Evolutionary conservation across 2,888 invertebrate species (phyloP), one percentile per base, ranked within the genome.

Genomic region (Himalopsyche anomala): DNA sequence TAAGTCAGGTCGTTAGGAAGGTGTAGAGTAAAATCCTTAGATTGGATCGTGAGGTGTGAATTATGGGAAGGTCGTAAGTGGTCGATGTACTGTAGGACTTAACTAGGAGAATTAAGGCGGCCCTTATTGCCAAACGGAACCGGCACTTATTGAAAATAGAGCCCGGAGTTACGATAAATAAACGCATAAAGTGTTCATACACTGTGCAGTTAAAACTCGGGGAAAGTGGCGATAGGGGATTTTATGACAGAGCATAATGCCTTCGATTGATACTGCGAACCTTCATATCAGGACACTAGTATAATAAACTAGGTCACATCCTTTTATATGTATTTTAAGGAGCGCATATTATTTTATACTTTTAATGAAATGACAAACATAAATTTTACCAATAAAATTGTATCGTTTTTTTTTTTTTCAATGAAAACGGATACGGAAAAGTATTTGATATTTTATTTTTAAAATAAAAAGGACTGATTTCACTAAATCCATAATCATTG

Each of bases 31-130:
- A 85, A 28, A 83, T 85, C 84, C 84, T 80, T 54, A 84, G 88
- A 86, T 87, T 69, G 86, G 84, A 86, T 86, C 84, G 56, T 80
- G 81, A 83, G 81, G 87, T 86, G 86, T 88, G 84, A 88, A 84
- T 84, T 88, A 87, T 84, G 51, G 84, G 85, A 38, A 40, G 42
- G 86, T 74, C 84, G 85, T 85, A 82, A 84, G 85, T 62, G 28
- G 42, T 28, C 84, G 74, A 54, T 74, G 38, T 51, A 69, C 83
- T 28, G 69, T 80, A 80, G 74, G 69, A 84, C 74, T 81, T 83
- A 83, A 87, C 87, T 82, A 83, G 83, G 51, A 85, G 69, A 79
- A 85, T 82, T 87, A 56, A 38, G 80, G 80, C 12, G 36, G 80
- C 80, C 80, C 11, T 84, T 84, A 54, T 51, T 38, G 42, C 28